These are phyloP conservation scores for Neotoma lepida DNA, from an alignment of 2,113 vertebrate species.

Conservation along the genomic window DNA sequence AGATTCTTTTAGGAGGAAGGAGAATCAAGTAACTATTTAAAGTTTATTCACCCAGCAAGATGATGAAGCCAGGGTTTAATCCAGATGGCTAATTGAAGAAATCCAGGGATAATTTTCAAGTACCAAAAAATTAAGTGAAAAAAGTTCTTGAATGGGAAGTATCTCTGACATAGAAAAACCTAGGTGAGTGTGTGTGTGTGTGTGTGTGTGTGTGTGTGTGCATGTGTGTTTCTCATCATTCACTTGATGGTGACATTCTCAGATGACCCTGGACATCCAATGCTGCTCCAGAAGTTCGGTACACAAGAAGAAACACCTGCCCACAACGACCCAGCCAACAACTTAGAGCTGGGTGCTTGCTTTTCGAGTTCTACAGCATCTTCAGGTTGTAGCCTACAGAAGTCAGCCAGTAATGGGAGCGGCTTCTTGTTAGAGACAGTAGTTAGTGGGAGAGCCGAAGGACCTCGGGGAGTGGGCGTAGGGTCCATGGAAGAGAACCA, in stretches of 20 bases:
- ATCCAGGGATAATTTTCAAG: neutral
- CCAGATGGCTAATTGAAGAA: neutral
- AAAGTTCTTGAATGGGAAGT: neutral
- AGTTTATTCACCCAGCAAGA: neutral
- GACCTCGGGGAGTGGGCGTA: accelerated
- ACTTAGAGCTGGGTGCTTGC: neutral
- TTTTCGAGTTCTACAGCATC: neutral
- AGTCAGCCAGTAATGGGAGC: neutral
- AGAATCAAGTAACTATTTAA: neutral
- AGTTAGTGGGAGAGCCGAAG: no score
- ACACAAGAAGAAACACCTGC: neutral
- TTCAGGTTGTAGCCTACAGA: neutral
- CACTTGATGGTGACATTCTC: neutral
- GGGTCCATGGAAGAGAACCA: neutral
- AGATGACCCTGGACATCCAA: neutral
- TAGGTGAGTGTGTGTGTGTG: neutral
- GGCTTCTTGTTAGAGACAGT: no score
- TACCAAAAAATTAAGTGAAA: neutral
- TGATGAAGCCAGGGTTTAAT: neutral
- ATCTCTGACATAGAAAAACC: neutral
- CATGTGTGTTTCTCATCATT: neutral
- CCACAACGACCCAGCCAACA: neutral
- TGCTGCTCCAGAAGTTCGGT: neutral
- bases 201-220: no score
- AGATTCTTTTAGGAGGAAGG: neutral